Evolutionary conservation across 2,888 invertebrate species (phyloP).

Genomic region (Hypolimnas misippus): DNA sequence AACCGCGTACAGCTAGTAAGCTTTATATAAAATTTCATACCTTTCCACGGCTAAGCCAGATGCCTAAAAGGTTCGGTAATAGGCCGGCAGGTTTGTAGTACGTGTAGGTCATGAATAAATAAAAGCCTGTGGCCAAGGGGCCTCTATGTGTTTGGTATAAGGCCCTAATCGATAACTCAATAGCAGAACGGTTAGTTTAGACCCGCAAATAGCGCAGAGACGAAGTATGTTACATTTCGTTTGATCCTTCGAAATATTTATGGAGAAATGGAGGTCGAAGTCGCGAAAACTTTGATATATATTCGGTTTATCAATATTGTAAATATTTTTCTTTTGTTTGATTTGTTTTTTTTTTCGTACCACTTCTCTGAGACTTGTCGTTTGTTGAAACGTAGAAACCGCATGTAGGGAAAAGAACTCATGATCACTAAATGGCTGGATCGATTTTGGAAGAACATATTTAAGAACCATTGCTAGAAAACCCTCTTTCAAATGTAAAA

Average conservation of each 20-base stretch:
- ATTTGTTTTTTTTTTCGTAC: no score
- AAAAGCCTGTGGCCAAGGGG: slow-evolving; percentile 25
- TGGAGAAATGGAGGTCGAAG: not conserved
- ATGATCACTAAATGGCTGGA: no score
- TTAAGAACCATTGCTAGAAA: no score
- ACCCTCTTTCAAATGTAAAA: no score
- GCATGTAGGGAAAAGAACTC: no score
- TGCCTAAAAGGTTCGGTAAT: slow-evolving; percentile 26
- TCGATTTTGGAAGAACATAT: no score
- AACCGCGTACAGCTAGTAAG: not conserved
- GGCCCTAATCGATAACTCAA: slow-evolving; percentile 33
- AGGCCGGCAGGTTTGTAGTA: slow-evolving; percentile 26
- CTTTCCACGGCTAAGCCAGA: slow-evolving; percentile 9
- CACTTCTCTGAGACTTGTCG: no score
- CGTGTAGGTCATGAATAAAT: slow-evolving; percentile 34
- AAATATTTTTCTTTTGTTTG: no score
- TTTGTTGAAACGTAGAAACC: no score
- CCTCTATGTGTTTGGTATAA: slow-evolving; percentile 28
- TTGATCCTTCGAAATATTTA: slow-evolving; percentile 1
- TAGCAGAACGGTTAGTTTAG: slow-evolving; percentile 3
- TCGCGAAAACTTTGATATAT: not conserved
- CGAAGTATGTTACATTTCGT: not conserved
- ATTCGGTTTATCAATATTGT: no score
- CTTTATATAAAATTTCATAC: not conserved
- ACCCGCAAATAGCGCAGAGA: not conserved